Conservation (phyloP, 2,888 invertebrate genomes). For the Lithophane leautieri region DNA sequence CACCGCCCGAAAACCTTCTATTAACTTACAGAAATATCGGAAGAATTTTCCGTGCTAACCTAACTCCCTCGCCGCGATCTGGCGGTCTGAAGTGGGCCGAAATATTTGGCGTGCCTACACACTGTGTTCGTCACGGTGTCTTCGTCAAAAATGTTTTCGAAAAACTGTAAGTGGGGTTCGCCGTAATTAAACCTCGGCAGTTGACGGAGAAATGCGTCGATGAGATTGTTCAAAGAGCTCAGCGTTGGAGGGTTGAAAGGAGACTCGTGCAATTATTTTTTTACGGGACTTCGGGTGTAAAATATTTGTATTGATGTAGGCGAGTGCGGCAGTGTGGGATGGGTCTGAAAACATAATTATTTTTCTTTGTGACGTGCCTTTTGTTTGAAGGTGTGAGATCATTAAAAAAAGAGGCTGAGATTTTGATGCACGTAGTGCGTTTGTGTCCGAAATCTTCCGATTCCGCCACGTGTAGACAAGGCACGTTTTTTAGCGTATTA, state of each 20-base stretch:
- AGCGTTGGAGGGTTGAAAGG: constrained; percentile 53
- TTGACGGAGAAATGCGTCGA: constrained; percentile 63
- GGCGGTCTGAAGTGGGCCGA: constrained; percentile 62
- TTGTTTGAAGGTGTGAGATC: constrained; percentile 25
- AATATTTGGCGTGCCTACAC: constrained; percentile 68
- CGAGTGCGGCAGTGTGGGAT: constrained; percentile 34
- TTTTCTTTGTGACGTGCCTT: constrained; percentile 22
- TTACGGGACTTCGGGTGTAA: constrained; percentile 39
- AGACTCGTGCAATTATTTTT: constrained; percentile 56
- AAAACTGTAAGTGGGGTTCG: constrained; percentile 62
- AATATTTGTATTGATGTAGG: constrained; percentile 45
- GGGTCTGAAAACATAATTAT: constrained; percentile 41
- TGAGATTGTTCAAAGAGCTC: constrained; percentile 60
- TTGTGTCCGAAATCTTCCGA: background rate
- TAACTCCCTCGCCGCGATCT: constrained; percentile 60
- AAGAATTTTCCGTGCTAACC: constrained; percentile 60
- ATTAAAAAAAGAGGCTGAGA: constrained; percentile 33
- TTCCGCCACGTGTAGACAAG: background rate
- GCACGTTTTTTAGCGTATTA: too few species aligned
- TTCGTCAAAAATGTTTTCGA: constrained; percentile 67
- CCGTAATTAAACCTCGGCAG: constrained; percentile 66
- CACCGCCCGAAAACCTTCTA: constrained; percentile 53
- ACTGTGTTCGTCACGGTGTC: constrained; percentile 57
- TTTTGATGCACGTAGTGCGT: background rate
- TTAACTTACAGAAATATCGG: constrained; percentile 64